These are phyloP conservation scores for Ganaspis brasiliensis DNA, from an alignment of 2,888 invertebrate species.

Conservation along the genomic window DNA sequence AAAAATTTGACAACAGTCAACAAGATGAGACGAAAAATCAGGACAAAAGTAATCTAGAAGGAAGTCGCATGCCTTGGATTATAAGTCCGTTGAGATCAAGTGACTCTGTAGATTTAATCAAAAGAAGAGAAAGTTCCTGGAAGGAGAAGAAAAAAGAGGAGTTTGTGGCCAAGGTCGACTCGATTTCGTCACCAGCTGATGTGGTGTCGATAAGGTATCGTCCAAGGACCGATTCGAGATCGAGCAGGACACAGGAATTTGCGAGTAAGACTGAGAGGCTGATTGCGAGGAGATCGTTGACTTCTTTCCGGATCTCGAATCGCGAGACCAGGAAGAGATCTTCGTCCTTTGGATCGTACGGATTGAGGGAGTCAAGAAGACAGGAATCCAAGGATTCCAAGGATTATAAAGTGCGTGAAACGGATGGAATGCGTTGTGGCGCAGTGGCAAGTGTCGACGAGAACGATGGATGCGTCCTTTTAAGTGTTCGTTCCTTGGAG, in stretches of 20 bases:
- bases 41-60: neutral
- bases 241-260: conserved; percentile 55
- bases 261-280: conserved; percentile 66
- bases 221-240: conserved; percentile 39
- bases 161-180: conserved; percentile 32
- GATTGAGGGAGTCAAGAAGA: conserved; percentile 57
- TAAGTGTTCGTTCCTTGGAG: conserved; percentile 70
- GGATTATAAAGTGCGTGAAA: conserved; percentile 50
- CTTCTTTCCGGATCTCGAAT: conserved; percentile 51
- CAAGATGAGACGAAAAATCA: too few species aligned
- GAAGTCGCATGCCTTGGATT: neutral
- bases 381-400: conserved; percentile 37
- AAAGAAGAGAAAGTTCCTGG: conserved; percentile 8
- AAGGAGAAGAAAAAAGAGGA: conserved; percentile 38
- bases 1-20: too few species aligned
- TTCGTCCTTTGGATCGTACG: conserved; percentile 68
- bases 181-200: conserved; percentile 42
- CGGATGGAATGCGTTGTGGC: conserved; percentile 65
- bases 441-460: conserved; percentile 70
- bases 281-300: conserved; percentile 62
- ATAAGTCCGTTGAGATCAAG: conserved; percentile 19
- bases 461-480: conserved; percentile 73
- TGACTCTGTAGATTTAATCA: neutral
- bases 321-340: conserved; percentile 64
- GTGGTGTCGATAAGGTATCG: conserved; percentile 50